Conservation (phyloP, 23 tunicate genomes). For the Trididemnum clinides region DNA sequence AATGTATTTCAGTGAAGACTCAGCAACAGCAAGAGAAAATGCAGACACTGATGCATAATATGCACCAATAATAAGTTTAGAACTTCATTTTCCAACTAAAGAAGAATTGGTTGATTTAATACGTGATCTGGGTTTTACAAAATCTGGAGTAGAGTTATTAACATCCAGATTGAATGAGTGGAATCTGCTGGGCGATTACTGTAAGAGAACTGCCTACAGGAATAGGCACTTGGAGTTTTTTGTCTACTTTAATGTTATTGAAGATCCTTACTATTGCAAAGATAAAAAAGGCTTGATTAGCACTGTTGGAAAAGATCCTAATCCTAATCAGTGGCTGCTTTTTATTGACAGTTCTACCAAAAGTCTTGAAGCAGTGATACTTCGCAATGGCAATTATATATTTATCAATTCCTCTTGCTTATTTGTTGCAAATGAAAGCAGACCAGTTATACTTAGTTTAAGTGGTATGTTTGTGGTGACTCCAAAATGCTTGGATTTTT, state of each 20-base stretch:
- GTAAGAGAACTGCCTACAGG: slow-evolving; percentile 21
- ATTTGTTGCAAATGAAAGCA: not conserved
- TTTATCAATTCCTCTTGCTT: slow-evolving; percentile 39
- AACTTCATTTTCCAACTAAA: slow-evolving; percentile 32
- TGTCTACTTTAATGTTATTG: slow-evolving; percentile 6
- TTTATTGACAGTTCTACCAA: slow-evolving; percentile 4
- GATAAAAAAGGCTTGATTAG: slow-evolving; percentile 18
- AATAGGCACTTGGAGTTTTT: slow-evolving; percentile 27
- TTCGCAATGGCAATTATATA: slow-evolving; percentile 18
- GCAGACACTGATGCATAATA: slow-evolving; percentile 29
- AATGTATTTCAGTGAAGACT: slow-evolving; percentile 32
- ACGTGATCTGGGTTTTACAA: slow-evolving; percentile 22
- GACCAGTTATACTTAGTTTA: not conserved
- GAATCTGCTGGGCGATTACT: slow-evolving; percentile 24
- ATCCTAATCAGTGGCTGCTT: slow-evolving; percentile 7
- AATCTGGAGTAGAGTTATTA: slow-evolving; percentile 30
- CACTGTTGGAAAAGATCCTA: slow-evolving; percentile 25
- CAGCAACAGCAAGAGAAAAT: slow-evolving; percentile 28
- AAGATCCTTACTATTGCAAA: slow-evolving; percentile 14
- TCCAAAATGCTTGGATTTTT: slow-evolving; percentile 9
- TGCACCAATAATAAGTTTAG: slow-evolving; percentile 19
- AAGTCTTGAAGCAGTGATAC: slow-evolving; percentile 12
- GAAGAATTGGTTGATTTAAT: slow-evolving; percentile 25
- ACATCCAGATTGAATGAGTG: slow-evolving; percentile 19
- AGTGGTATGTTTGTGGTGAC: slow-evolving; percentile 18